phyloP scores from a whole-genome alignment of 92 coral and sea anemone genomes.

The Umimayanthus kanabou region DNA sequence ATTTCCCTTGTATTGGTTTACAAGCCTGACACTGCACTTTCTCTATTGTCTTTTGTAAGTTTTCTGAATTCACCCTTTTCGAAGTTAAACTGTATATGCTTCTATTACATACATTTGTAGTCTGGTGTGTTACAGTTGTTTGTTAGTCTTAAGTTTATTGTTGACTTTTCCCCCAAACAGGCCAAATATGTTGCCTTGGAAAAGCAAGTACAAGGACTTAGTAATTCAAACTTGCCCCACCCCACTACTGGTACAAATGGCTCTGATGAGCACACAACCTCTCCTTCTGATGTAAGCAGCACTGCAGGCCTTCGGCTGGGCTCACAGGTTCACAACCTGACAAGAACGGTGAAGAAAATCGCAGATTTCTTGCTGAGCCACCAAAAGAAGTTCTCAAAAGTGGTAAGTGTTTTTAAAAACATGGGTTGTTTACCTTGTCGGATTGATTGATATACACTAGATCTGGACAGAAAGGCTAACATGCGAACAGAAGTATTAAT shows the following conservation, averaged over 20 bases:
- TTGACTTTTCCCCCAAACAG: not conserved
- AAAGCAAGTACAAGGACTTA: conserved; percentile 17
- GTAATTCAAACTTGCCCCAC: not conserved
- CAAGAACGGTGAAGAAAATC: conserved; percentile 22
- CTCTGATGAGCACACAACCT: not conserved
- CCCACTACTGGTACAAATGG: not conserved
- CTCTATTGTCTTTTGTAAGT: too few relatives aligned
- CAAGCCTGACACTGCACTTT: too few relatives aligned
- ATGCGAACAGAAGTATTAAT: not conserved
- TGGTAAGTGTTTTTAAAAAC: not conserved
- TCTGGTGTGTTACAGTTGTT: not conserved
- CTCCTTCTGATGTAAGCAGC: not conserved
- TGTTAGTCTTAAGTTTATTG: not conserved
- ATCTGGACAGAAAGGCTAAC: not conserved
- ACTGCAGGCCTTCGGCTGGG: not conserved
- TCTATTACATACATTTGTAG: not conserved
- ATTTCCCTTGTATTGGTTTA: too few relatives aligned
- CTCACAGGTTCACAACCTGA: conserved; percentile 30
- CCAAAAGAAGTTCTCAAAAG: conserved; percentile 29
- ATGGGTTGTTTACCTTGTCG: not conserved
- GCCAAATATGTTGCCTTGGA: conserved; percentile 1
- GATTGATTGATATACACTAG: not conserved
- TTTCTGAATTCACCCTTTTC: too few relatives aligned
- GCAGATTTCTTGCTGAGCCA: conserved; percentile 33
- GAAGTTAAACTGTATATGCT: not conserved